Evolutionary conservation across 2,113 vertebrate species (phyloP).

Genomic region (Proteles cristata): DNA sequence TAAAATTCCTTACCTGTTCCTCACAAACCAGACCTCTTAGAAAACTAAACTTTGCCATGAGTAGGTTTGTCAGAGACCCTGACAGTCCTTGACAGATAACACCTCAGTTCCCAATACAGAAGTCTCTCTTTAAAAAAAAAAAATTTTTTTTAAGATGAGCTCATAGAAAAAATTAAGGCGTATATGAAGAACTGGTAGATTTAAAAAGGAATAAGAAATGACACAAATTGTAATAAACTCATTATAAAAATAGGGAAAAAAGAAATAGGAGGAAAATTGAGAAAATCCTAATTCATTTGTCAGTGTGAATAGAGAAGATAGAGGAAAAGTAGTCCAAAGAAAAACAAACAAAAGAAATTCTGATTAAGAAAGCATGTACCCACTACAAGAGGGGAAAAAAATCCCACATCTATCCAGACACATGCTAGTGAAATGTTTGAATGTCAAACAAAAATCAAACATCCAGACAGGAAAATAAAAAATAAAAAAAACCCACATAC

Average conservation of each 20-base stretch:
- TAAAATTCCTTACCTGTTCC: neutral
- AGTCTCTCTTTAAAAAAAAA: neutral
- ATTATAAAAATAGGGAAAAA: neutral
- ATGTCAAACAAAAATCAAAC: neutral
- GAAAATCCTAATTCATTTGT: constrained; percentile 8
- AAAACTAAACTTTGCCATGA: constrained; percentile 22
- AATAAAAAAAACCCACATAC: too few species aligned
- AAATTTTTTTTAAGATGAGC: neutral
- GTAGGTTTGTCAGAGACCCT: neutral
- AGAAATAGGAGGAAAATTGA: neutral
- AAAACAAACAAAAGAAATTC: constrained; percentile 16
- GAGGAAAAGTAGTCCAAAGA: neutral
- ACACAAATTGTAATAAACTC: neutral
- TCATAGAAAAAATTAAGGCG: neutral
- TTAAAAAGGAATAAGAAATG: neutral
- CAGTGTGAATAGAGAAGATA: neutral
- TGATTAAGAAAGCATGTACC: neutral
- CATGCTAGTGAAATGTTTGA: neutral
- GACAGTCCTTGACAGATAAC: neutral
- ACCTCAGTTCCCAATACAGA: neutral
- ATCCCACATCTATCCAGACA: neutral
- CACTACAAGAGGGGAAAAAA: neutral
- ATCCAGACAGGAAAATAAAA: neutral
- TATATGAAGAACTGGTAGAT: neutral
- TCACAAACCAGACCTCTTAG: neutral